A percentile compares a stretch with the other conserved stretches of the same genome.
These are phyloP conservation scores for Pomatostomus ruficeps DNA, from an alignment of 2,113 vertebrate genomes.

Conservation along the genomic window DNA sequence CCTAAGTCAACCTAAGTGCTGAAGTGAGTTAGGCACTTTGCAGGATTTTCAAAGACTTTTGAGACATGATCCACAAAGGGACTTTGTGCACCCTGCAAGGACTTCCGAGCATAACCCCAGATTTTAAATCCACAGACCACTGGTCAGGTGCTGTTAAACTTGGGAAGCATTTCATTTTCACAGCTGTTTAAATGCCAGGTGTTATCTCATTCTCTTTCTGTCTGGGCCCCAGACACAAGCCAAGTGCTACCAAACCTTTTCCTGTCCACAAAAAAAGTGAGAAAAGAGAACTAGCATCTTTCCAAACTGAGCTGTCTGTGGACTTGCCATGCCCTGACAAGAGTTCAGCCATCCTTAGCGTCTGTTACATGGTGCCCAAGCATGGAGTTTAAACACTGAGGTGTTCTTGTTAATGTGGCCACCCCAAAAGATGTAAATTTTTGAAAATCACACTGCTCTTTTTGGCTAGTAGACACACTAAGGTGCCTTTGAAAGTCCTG, in stretches of 20 bases:
- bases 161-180: not conserved
- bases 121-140: not conserved
- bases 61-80: not conserved
- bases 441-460: not conserved
- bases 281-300: not conserved
- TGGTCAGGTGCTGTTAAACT: not conserved
- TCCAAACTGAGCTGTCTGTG: not conserved
- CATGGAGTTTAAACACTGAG: not conserved
- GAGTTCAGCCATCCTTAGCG: not conserved
- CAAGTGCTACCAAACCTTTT: not conserved
- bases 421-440: not conserved
- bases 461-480: not conserved
- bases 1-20: accelerated
- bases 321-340: not conserved
- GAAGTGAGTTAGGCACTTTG: not conserved
- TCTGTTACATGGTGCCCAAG: not conserved
- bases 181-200: not conserved
- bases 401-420: not conserved
- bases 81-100: not conserved
- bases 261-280: not conserved
- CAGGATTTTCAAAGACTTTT: not conserved
- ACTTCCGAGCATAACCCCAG: not conserved
- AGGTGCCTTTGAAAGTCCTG: not conserved
- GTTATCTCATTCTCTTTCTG: not conserved
- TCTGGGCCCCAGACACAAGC: not conserved